Percentiles rank a stretch among this genome's conserved stretches.
phyloP scores from a whole-genome alignment of 2,797 vertebrate species.

The Gallinago nigripennis region DNA sequence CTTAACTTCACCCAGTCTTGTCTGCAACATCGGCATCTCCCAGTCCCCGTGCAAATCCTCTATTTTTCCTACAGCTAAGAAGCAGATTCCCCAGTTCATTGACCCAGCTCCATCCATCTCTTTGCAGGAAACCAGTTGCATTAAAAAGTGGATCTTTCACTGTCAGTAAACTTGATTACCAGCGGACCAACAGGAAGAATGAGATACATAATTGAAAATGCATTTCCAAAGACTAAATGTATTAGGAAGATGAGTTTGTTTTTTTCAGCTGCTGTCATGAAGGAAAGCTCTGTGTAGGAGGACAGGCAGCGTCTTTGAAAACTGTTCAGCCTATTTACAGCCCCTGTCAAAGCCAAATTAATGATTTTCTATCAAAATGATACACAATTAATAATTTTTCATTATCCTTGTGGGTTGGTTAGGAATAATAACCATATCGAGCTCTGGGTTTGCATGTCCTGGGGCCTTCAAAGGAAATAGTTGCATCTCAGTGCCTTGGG shows the following conservation, averaged over 20 bases:
- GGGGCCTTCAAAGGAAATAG: not conserved
- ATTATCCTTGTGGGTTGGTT: not conserved
- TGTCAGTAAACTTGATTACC: not conserved
- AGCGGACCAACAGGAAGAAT: not conserved
- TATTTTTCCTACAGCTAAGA: not conserved
- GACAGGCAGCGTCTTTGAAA: slow-evolving; percentile 53
- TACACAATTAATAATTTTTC: slow-evolving; percentile 29
- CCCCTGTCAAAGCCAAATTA: slow-evolving; percentile 38
- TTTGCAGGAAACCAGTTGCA: not conserved
- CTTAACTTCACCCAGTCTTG: not conserved
- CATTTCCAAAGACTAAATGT: slow-evolving; percentile 28
- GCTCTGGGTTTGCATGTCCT: not conserved
- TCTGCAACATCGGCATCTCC: not conserved
- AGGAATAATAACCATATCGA: not conserved
- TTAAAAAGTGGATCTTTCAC: not conserved
- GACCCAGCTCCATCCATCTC: not conserved
- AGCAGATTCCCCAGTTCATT: not conserved
- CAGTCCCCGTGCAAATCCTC: not conserved
- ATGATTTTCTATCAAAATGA: slow-evolving; percentile 25
- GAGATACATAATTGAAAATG: slow-evolving; percentile 3
- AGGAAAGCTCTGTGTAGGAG: slow-evolving; percentile 53
- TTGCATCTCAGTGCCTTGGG: not conserved
- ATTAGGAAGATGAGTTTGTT: slow-evolving; percentile 32
- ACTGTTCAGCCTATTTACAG: slow-evolving; percentile 53
- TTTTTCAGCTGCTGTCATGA: slow-evolving; percentile 40